Base-by-base conservation (phyloP, 1,140 invertebrate species). In the Rhysida immarginata region DNA sequence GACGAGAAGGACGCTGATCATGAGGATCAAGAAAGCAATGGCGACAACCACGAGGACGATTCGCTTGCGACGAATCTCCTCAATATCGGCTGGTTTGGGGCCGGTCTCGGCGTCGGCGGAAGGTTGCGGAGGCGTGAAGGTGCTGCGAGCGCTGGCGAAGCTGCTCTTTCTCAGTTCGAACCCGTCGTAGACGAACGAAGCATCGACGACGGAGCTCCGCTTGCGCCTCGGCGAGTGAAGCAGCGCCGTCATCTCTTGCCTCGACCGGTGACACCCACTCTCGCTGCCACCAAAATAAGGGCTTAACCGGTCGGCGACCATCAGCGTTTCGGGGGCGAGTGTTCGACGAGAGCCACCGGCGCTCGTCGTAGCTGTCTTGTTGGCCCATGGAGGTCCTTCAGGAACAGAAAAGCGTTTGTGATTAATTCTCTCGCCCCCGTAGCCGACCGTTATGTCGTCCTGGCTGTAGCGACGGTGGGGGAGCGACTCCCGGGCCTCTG, bases 1-100 rank as follows among this genome's bases (percentile, higher is more conserved):
- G 18, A 65, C 60, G 1, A 68, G 60, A 2, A 65, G 42, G 11
- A 66, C 56, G 25, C 63, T 63, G 1, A 59, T 58, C 21, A 64
- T 45, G 51, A 64, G 58, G 18, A 65, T 60, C 42, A 56, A 56
- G 14, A 59, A 61, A 5, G 61, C 64, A 24, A 46, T 46, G n/a
- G 18, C 23, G n/a, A 55, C 18, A 24, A 55, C 48, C 5, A 27
- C 42, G 26, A 25, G 5, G 13, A 55, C 53, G 16, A 48, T 48
- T 21, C 26, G 5, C 20, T 23, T 44, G 5, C 20, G 44, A 5
- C 44, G 44, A 11, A 11, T 20, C 5, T 46, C 44, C 11, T 46
- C 44, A 11, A 23, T 23, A 16, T 5, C 5, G 29, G 5, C 16
- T 5, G 16, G 29, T 8, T 5, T 5, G 5, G 5, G 29, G 29